Conservation (phyloP, 2,113 vertebrate genomes). For the Rhabdomys dilectus region DNA sequence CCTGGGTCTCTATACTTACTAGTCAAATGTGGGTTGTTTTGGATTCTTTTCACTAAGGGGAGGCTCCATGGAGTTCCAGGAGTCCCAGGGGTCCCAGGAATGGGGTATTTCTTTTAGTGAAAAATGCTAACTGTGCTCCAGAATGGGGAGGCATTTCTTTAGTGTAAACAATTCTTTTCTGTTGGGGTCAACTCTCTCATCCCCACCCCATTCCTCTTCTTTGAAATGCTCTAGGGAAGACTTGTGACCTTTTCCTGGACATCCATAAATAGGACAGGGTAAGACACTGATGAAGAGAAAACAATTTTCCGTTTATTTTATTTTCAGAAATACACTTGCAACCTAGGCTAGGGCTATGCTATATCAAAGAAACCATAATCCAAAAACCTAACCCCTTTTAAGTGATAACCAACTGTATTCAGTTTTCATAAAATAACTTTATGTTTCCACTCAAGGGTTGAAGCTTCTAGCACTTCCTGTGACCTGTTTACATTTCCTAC, state of each 20-base stretch:
- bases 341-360: constrained; percentile 44
- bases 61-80: neutral
- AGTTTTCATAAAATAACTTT: constrained; percentile 77
- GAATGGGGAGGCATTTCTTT: neutral
- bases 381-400: constrained; percentile 64
- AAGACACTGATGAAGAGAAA: constrained; percentile 69
- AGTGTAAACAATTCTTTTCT: constrained; percentile 36
- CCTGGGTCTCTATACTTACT: constrained; percentile 14
- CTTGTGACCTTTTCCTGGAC: constrained; percentile 41
- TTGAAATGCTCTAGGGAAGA: constrained; percentile 67
- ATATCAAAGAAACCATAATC: constrained; percentile 73
- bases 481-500: constrained; percentile 71
- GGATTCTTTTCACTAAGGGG: neutral
- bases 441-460: constrained; percentile 77
- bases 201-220: constrained; percentile 33
- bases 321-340: constrained; percentile 75
- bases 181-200: constrained; percentile 50
- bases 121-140: neutral
- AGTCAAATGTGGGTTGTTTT: neutral
- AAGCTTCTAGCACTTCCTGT: constrained; percentile 75
- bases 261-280: constrained; percentile 67
- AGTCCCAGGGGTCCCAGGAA: neutral
- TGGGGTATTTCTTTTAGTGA: neutral
- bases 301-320: constrained; percentile 74
- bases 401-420: constrained; percentile 78